Conservation (phyloP, 2,888 invertebrate species). For the Chorisops tibialis region DNA sequence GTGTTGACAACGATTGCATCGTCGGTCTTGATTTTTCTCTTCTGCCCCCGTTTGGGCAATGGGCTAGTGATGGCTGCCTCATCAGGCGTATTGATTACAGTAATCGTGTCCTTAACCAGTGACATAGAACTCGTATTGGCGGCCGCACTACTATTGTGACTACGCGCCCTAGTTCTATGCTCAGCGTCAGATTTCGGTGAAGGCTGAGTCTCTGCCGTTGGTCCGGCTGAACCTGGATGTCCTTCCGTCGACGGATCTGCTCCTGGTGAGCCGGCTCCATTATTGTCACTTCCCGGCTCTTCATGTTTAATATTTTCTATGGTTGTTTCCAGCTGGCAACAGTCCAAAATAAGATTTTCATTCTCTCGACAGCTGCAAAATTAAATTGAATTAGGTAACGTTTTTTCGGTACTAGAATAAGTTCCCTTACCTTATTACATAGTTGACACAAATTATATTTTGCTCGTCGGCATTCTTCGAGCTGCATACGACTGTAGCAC, state of each 20-base stretch:
- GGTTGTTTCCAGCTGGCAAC: conserved; percentile 85
- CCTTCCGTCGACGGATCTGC: conserved; percentile 64
- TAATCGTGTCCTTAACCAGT: conserved; percentile 41
- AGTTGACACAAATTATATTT: conserved; percentile 95
- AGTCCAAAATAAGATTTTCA: conserved; percentile 88
- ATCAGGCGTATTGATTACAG: conserved; percentile 48
- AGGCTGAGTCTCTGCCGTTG: conserved; percentile 52
- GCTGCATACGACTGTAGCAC: conserved; percentile 93
- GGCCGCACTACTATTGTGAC: conserved; percentile 39
- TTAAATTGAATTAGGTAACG: neutral
- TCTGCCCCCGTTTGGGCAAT: conserved; percentile 55
- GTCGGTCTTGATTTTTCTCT: conserved; percentile 59
- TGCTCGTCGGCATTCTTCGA: conserved; percentile 95
- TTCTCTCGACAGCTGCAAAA: conserved; percentile 60
- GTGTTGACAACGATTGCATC: conserved; percentile 52
- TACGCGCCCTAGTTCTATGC: conserved; percentile 42
- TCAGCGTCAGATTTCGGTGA: conserved; percentile 51
- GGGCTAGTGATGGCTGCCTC: conserved; percentile 34
- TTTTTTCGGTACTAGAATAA: neutral
- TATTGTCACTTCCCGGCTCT: conserved; percentile 70
- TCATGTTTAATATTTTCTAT: conserved; percentile 76
- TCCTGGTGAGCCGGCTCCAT: conserved; percentile 85
- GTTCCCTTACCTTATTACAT: conserved; percentile 81
- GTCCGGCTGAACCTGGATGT: conserved; percentile 47
- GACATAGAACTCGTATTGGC: conserved; percentile 28